phyloP scores from a whole-genome alignment of 2,113 vertebrate species.

The Pycnonotus jocosus region DNA sequence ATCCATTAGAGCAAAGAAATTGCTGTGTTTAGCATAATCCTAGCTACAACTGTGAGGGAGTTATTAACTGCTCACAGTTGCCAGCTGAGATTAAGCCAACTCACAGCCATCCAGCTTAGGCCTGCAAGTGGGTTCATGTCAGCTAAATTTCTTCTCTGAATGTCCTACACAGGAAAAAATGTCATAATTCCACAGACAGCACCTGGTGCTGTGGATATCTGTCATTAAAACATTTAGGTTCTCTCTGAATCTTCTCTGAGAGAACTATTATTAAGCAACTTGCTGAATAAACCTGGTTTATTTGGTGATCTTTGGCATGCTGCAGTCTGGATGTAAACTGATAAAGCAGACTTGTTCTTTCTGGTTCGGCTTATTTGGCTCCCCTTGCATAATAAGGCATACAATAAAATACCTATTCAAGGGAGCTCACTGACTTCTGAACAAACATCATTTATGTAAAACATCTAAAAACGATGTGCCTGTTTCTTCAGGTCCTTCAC shows the following conservation, averaged over 20 bases:
- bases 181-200: constrained; percentile 34
- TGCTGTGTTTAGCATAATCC: constrained; percentile 96
- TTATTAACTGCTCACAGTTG: constrained; percentile 94
- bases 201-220: constrained; percentile 34
- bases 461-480: not conserved
- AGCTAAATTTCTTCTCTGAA: constrained; percentile 7
- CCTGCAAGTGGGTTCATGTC: constrained; percentile 61
- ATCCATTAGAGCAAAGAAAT: constrained; percentile 73
- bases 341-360: constrained; percentile 52
- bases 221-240: constrained; percentile 10
- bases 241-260: constrained; percentile 5
- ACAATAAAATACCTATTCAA: not conserved
- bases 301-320: constrained; percentile 27
- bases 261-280: constrained; percentile 31
- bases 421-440: not conserved
- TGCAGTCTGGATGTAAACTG: not conserved
- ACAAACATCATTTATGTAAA: not conserved
- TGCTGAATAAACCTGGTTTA: constrained; percentile 30
- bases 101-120: constrained; percentile 79
- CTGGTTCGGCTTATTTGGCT: constrained; percentile 37
- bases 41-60: constrained; percentile 94
- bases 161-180: constrained; percentile 40
- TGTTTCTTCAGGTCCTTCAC: constrained; percentile 5
- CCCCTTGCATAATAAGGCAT: not conserved
- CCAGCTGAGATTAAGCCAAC: constrained; percentile 99